phyloP scores from a whole-genome alignment of 1,140 invertebrate species.

The Psilanteris sp. region DNA sequence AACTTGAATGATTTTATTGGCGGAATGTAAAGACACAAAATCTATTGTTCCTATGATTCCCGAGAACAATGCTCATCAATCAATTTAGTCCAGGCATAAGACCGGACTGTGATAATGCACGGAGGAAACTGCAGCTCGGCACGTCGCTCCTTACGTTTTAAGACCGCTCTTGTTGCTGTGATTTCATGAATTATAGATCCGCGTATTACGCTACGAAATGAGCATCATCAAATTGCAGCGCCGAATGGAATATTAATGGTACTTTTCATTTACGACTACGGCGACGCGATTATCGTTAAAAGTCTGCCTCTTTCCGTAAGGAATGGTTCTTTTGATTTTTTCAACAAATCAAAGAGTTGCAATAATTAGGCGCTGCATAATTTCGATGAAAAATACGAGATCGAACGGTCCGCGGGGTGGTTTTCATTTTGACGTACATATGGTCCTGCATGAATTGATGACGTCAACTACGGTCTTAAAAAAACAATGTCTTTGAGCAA shows the following conservation, averaged over 20 bases:
- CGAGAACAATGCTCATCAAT: slow-evolving; percentile 27
- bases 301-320: slow-evolving; percentile 14
- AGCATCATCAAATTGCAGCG: slow-evolving; percentile 15
- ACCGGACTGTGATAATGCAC: slow-evolving; percentile 1
- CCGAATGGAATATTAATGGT: slow-evolving; percentile 27
- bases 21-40: too few relatives aligned
- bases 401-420: too few relatives aligned
- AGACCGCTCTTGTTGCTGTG: not conserved
- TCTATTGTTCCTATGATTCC: slow-evolving; percentile 13
- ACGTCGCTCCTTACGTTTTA: slow-evolving; percentile 9
- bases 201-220: slow-evolving; percentile 8
- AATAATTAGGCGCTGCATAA: slow-evolving; percentile 32
- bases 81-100: slow-evolving; percentile 13
- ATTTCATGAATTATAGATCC: slow-evolving; percentile 39
- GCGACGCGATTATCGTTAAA: slow-evolving; percentile 38
- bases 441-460: too few relatives aligned
- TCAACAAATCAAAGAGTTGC: not conserved
- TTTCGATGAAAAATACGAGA: too few relatives aligned
- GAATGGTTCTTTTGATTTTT: slow-evolving; percentile 1
- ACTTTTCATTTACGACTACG: slow-evolving; percentile 34
- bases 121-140: not conserved
- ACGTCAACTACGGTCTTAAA: too few relatives aligned
- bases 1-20: too few relatives aligned
- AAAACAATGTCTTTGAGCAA: too few relatives aligned
- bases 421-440: too few relatives aligned